Evolutionary conservation across 2,888 invertebrate species (phyloP), one percentile per base, ranked within the genome.

Genomic region (Baronia brevicornis): DNA sequence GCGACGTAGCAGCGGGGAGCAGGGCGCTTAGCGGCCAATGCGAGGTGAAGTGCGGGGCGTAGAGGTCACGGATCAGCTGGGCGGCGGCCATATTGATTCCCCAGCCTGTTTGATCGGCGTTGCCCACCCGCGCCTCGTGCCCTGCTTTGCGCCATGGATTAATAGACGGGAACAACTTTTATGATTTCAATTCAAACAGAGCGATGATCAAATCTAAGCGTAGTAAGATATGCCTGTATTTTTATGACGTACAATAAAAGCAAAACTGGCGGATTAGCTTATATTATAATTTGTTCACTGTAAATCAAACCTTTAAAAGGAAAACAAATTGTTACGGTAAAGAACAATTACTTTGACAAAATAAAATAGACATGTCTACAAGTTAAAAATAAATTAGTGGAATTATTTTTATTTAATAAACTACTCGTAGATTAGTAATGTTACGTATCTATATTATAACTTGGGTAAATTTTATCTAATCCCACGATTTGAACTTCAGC

Each of bases 81-180:
- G 80, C 74, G 79, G 77, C 80, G 74, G 78, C 79, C 82, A 80
- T 82, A 82, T 82, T 82, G 82, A 82, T 82, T 82, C 82, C 69
- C 74, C 70, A 73, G 77, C 77, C 78, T 77, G 77, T 79, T 79
- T 79, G 80, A 79, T 78, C 79, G 77, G 77, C 72, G 70, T 70
- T 75, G 61, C 68, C 63, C 61, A 44, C 51, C 28, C 34, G 18
- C 62, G 50, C 56, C 56, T 47, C 54, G 44, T 51, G 57, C 57
- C 46, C 40, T 41, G 43, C 50, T 32, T 43, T 44, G 46, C 48
- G 43, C 61, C 46, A 58, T 66, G 73, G 78, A 79, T 80, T 82
- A 82, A 78, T 78, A 78, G 73, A 78, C 65, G 72, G 72, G 75
- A 80, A 75, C 75, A 77, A 82, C 78, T 82, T 80, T 82, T 80